phyloP scores from a whole-genome alignment of 2,113 vertebrate species.

The Aramus guarauna region DNA sequence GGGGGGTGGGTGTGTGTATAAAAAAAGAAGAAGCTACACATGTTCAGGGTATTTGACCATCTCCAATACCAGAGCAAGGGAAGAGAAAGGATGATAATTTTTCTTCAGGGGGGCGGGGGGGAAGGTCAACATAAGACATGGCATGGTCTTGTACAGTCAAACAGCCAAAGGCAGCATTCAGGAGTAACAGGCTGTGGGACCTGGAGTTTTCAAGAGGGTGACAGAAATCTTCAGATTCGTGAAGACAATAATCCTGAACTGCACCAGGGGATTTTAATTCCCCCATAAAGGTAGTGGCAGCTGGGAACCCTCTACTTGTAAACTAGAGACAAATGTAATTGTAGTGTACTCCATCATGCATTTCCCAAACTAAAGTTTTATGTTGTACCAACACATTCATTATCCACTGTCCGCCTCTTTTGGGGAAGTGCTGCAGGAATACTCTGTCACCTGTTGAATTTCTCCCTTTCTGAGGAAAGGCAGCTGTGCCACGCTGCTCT shows the following conservation, averaged over 20 bases:
- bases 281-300: fast-evolving
- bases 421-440: not conserved
- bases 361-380: not conserved
- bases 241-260: not conserved
- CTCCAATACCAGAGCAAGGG: not conserved
- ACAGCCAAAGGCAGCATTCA: not conserved
- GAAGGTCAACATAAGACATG: not conserved
- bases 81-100: not conserved
- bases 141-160: not conserved
- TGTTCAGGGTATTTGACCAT: not conserved
- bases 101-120: not conserved
- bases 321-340: not conserved
- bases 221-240: not conserved
- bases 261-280: not conserved
- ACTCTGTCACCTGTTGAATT: constrained; percentile 1
- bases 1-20: no score
- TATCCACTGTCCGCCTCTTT: not conserved
- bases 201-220: not conserved
- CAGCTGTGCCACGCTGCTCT: not conserved
- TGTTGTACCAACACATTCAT: not conserved
- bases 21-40: not conserved
- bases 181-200: not conserved
- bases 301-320: not conserved
- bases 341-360: not conserved
- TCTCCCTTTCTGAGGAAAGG: not conserved